A percentile compares a stretch with the other conserved stretches of the same genome.
These are phyloP conservation scores for Sebastolobus altivelis DNA, from an alignment of 2,797 vertebrate genomes.

Conservation along the genomic window DNA sequence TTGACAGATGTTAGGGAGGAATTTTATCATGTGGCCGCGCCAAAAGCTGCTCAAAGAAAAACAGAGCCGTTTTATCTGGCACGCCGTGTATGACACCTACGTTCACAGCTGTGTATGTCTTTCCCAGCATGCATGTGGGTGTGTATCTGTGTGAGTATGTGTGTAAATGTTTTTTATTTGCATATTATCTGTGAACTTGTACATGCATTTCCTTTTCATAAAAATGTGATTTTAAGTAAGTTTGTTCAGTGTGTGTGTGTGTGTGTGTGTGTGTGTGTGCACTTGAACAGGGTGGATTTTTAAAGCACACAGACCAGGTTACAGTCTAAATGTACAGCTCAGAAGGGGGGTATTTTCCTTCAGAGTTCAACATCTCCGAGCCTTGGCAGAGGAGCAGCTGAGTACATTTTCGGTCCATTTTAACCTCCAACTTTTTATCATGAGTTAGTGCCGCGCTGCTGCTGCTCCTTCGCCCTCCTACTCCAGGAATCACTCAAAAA, in stretches of 20 bases:
- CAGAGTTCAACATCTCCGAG: conserved; percentile 41
- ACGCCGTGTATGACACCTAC: conserved; percentile 59
- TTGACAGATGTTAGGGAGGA: conserved; percentile 82
- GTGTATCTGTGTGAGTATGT: conserved; percentile 23
- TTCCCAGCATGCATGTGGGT: conserved; percentile 48
- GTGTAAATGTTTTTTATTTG: conserved; percentile 5
- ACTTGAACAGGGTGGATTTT: conserved; percentile 17
- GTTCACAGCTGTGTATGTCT: conserved; percentile 65
- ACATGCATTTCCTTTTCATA: not conserved
- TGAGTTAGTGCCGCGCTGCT: conserved; percentile 45
- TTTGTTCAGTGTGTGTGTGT: conserved; percentile 24
- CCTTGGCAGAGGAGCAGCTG: conserved; percentile 45
- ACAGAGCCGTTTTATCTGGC: conserved; percentile 71
- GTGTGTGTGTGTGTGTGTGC: conserved; percentile 11
- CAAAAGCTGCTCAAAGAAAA: conserved; percentile 70
- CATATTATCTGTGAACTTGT: conserved; percentile 5
- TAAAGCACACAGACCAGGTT: conserved; percentile 54
- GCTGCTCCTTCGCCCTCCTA: conserved; percentile 24
- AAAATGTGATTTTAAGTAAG: conserved; percentile 14
- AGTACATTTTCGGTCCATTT: conserved; percentile 40
- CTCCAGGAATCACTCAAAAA: conserved; percentile 36
- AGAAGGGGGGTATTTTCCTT: conserved; percentile 46
- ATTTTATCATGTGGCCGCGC: conserved; percentile 76
- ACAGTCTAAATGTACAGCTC: conserved; percentile 39
- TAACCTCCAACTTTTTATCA: conserved; percentile 53